These are phyloP conservation scores for Panonychus citri DNA, from an alignment of 1,140 invertebrate genomes.

Conservation along the genomic window DNA sequence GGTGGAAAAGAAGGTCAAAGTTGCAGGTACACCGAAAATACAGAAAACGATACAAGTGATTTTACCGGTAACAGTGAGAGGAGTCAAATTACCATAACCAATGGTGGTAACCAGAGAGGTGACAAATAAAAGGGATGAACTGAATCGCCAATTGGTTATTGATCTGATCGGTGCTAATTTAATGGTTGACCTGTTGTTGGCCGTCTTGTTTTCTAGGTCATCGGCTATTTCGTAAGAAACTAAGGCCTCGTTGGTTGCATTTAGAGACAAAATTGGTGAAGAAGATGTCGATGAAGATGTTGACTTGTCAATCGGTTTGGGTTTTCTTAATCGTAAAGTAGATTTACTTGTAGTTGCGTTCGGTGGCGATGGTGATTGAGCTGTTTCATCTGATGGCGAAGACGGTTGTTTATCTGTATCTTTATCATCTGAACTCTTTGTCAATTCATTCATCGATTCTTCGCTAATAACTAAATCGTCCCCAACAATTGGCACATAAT, in stretches of 20 bases:
- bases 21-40: conserved; percentile 42
- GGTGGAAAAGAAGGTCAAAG: conserved; percentile 46
- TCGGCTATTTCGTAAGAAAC: not conserved
- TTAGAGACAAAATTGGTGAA: not conserved
- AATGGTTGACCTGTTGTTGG: not conserved
- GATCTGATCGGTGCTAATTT: not conserved
- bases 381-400: not conserved
- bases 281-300: too few species aligned
- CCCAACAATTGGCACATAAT: conserved; percentile 4
- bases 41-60: conserved; percentile 79
- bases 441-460: too few species aligned
- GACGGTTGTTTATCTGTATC: not conserved
- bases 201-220: not conserved
- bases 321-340: not conserved
- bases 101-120: conserved; percentile 9
- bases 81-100: conserved; percentile 85
- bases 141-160: conserved; percentile 7
- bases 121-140: conserved; percentile 8
- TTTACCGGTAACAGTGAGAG: conserved; percentile 55
- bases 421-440: not conserved
- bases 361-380: not conserved
- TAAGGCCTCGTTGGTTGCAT: not conserved
- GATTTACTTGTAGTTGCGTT: too few species aligned
- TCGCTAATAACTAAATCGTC: not conserved
- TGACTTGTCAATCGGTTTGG: not conserved